Conservation (phyloP, 2,888 invertebrate species). For the Hydropsyche betteni region DNA sequence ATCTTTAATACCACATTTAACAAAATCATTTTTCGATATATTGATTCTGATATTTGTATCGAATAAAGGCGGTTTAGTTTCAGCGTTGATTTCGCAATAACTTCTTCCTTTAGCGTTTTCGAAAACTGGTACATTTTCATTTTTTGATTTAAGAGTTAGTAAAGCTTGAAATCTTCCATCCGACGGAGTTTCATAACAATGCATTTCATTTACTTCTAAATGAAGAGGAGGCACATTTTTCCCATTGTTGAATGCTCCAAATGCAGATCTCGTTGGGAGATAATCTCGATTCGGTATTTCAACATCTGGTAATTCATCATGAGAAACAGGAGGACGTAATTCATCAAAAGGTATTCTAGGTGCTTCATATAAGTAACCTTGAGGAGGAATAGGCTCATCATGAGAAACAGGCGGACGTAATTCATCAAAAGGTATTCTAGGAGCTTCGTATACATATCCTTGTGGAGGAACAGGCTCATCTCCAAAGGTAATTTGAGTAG, state of each 20-base stretch:
- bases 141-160: conserved; percentile 58
- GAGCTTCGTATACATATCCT: conserved; percentile 48
- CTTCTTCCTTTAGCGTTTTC: conserved; percentile 57
- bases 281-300: not conserved
- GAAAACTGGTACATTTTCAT: conserved; percentile 57
- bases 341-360: conserved; percentile 47
- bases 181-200: conserved; percentile 55
- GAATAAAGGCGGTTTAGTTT: conserved; percentile 51
- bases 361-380: conserved; percentile 47
- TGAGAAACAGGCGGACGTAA: conserved; percentile 46
- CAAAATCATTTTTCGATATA: conserved; percentile 61
- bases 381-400: conserved; percentile 41
- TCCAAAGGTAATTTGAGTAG: conserved; percentile 35
- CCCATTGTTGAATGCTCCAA: not conserved
- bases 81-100: conserved; percentile 53
- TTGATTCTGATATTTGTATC: conserved; percentile 58
- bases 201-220: conserved; percentile 56
- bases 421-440: conserved; percentile 44
- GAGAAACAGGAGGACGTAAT: conserved; percentile 44
- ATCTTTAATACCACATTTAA: conserved; percentile 63
- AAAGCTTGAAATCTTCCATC: conserved; percentile 55
- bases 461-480: conserved; percentile 39
- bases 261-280: not conserved
- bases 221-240: conserved; percentile 46
- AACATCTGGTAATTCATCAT: conserved; percentile 40